Evolutionary conservation across 1,140 invertebrate species (phyloP).

Genomic region (Drosophila mojavensis): DNA sequence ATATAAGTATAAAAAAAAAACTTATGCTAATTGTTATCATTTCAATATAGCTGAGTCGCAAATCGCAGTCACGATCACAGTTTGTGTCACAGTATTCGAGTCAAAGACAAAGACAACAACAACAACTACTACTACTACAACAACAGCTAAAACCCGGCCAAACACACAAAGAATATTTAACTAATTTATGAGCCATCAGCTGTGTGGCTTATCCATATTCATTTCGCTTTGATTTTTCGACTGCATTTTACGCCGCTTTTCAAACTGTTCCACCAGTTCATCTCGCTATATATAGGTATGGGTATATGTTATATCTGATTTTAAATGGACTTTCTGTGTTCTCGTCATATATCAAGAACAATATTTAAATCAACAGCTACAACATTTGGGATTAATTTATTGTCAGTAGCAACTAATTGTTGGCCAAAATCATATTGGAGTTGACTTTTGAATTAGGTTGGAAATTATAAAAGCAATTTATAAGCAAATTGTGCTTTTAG

Average conservation of each 20-base stretch:
- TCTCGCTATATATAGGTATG: slow-evolving; percentile 39
- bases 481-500: neutral
- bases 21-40: slow-evolving; percentile 52
- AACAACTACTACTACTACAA: neutral
- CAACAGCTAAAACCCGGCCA: neutral
- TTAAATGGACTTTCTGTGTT: slow-evolving; percentile 64
- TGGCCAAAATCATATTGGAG: neutral
- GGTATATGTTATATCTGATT: slow-evolving; percentile 9
- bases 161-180: slow-evolving; percentile 23
- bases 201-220: slow-evolving; percentile 64
- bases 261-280: slow-evolving; percentile 59
- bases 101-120: neutral
- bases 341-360: slow-evolving; percentile 34
- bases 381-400: slow-evolving; percentile 46
- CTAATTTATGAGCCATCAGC: slow-evolving; percentile 38
- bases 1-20: slow-evolving; percentile 41
- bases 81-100: slow-evolving; percentile 29
- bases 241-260: slow-evolving; percentile 73
- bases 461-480: neutral
- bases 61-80: slow-evolving; percentile 15
- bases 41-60: slow-evolving; percentile 19
- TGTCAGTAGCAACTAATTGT: slow-evolving; percentile 2
- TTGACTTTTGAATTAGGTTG: neutral
- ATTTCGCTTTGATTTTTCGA: slow-evolving; percentile 28
- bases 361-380: slow-evolving; percentile 51